A percentile compares a stretch with the other conserved stretches of the same genome.
These are phyloP conservation scores for Pollimyrus isidori DNA, from an alignment of 2,113 vertebrate species.

Conservation along the genomic window DNA sequence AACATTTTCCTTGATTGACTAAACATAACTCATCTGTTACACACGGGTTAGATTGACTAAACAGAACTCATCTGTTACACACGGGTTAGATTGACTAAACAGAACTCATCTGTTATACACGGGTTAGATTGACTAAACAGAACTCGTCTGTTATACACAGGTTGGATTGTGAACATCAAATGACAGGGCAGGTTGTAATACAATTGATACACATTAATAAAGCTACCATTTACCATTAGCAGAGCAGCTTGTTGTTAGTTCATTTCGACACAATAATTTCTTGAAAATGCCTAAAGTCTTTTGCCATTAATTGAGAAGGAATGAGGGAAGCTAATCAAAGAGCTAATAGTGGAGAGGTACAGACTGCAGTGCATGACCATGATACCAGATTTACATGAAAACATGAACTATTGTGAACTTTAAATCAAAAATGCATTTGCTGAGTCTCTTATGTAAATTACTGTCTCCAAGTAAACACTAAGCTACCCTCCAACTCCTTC, in stretches of 20 bases:
- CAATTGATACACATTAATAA: not conserved
- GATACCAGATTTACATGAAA: not conserved
- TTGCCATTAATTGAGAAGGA: not conserved
- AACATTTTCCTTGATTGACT: not conserved
- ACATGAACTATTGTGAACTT: not conserved
- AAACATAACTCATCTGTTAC: not conserved
- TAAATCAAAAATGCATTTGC: not conserved
- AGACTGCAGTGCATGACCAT: not conserved
- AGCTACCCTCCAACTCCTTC: not conserved
- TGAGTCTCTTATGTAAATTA: not conserved
- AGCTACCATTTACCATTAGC: not conserved
- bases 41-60: not conserved
- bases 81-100: too few relatives aligned
- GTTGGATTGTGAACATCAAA: not conserved
- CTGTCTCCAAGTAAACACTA: not conserved
- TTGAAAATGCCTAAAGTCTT: too few relatives aligned
- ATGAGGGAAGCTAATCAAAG: not conserved
- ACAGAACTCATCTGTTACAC: too few relatives aligned
- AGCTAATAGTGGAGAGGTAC: not conserved
- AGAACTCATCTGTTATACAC: not conserved
- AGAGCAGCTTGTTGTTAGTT: not conserved
- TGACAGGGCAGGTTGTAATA: not conserved
- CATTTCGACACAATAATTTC: not conserved
- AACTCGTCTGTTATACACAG: too few relatives aligned
- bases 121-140: not conserved